Evolutionary conservation across 2,888 invertebrate species (phyloP), one percentile per base, ranked within the genome.

Genomic region (Idaea aversata): DNA sequence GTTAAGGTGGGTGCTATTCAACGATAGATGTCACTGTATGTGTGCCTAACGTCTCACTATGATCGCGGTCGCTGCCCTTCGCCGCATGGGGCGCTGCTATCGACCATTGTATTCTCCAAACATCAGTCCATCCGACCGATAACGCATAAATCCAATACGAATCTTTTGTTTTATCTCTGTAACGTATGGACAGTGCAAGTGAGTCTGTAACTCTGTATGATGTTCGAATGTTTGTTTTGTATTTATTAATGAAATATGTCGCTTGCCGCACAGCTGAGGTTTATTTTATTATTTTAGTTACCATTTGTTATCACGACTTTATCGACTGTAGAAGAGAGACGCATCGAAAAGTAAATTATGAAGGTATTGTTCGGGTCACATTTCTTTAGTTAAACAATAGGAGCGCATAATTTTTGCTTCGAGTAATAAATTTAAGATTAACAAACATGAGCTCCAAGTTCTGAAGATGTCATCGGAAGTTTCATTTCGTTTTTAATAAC

Each of bases 161-260:
- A 88, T 91, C 90, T 90, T 90, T 93, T 86, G 89, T 91, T 91
- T 93, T 92, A 92, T 92, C 92, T 92, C 87, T 76, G 87, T 92
- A 91, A 93, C 87, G 90, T 92, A 93, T 93, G 92, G 91, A 90
- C 90, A 90, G 91, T 89, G 91, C 91, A 91, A 93, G 92, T 93
- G 91, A 91, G 88, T 84, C 85, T 87, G 92, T 93, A 90, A 91
- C 88, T 84, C 85, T 87, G 87, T 90, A 90, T 90, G 90, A 91
- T 88, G 88, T 86, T 85, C 82, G 80, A 75, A 76, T 86, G 84
- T 81, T 92, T 87, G 89, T 91, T 92, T 93, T 92, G 85, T 82
- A 88, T 92, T 93, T 92, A 90, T 92, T 93, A 93, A 92, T 93
- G 91, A 92, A 93, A 93, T 93, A 93, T 92, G 91, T 91, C 91